Evolutionary conservation across 2,888 invertebrate genomes (phyloP).

Genomic region (Leptinotarsa haldemani): DNA sequence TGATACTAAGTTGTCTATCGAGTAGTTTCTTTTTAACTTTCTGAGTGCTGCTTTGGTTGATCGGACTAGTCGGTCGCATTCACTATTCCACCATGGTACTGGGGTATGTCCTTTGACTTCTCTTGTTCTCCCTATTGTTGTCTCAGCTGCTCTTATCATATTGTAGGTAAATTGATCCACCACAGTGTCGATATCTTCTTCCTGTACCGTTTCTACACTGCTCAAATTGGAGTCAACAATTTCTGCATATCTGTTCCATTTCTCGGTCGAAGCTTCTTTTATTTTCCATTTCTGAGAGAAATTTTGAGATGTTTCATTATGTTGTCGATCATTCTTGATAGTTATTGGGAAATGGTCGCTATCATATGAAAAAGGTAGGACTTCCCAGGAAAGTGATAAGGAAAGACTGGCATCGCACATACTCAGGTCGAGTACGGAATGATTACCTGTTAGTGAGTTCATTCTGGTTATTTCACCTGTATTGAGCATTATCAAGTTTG

Average conservation of each 20-base stretch:
- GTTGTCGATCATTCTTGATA: constrained; percentile 4
- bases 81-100: constrained; percentile 16
- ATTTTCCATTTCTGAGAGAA: constrained; percentile 13
- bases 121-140: constrained; percentile 12
- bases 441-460: constrained; percentile 5
- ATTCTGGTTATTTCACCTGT: constrained; percentile 9
- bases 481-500: constrained; percentile 9
- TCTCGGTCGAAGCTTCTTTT: neutral
- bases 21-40: constrained; percentile 14
- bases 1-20: neutral
- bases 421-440: constrained; percentile 15
- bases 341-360: constrained; percentile 16
- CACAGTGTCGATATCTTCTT: constrained; percentile 9
- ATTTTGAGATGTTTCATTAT: constrained; percentile 2
- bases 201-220: neutral
- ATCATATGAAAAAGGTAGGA: constrained; percentile 17
- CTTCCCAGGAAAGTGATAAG: constrained; percentile 1
- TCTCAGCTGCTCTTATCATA: constrained; percentile 1
- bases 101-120: constrained; percentile 7
- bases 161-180: constrained; percentile 1
- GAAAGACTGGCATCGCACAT: constrained; percentile 12
- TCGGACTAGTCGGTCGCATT: constrained; percentile 5
- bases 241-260: constrained; percentile 7
- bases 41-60: constrained; percentile 5
- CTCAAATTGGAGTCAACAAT: constrained; percentile 1